Evolutionary conservation across 2,113 vertebrate genomes (phyloP).

Genomic region (Heterotilapia buettikoferi): DNA sequence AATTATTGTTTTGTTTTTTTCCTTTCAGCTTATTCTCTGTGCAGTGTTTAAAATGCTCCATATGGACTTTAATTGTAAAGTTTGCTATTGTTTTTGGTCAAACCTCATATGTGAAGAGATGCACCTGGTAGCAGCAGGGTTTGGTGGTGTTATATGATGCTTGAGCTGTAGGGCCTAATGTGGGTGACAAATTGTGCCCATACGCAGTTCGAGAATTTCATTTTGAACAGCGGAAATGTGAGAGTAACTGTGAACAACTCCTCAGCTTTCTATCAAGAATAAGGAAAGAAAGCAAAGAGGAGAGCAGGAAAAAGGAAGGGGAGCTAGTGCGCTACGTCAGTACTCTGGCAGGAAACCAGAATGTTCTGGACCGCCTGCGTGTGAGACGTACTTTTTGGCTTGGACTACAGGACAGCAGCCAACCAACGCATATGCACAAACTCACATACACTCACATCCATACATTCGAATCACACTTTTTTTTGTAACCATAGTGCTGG

Average conservation of each 20-base stretch:
- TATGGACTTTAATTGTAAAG: not conserved
- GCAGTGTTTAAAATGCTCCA: not conserved
- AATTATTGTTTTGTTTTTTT: accelerated
- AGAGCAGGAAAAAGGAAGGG: not conserved
- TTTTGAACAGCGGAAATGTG: not conserved
- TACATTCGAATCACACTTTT: not conserved
- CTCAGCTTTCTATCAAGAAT: not conserved
- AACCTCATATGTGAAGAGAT: not conserved
- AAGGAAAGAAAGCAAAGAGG: not conserved
- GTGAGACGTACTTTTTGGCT: conserved; percentile 24
- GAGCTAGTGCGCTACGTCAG: conserved; percentile 30
- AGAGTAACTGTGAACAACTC: not conserved
- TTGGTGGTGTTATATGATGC: not conserved
- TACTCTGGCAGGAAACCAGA: conserved; percentile 12
- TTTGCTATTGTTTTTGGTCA: not conserved
- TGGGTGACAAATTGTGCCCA: not conserved
- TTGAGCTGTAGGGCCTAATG: not conserved
- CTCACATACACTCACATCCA: not conserved
- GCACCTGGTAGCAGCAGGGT: not conserved
- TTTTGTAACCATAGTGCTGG: not conserved
- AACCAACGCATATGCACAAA: not conserved
- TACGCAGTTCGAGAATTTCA: not conserved
- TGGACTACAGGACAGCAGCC: conserved; percentile 3
- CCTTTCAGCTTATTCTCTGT: not conserved
- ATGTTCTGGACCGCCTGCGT: conserved; percentile 2